Percentiles rank a stretch among this genome's conserved stretches.
These are phyloP conservation scores for Poeciliopsis gracilis DNA, from an alignment of 2,797 vertebrate genomes.

Conservation along the genomic window DNA sequence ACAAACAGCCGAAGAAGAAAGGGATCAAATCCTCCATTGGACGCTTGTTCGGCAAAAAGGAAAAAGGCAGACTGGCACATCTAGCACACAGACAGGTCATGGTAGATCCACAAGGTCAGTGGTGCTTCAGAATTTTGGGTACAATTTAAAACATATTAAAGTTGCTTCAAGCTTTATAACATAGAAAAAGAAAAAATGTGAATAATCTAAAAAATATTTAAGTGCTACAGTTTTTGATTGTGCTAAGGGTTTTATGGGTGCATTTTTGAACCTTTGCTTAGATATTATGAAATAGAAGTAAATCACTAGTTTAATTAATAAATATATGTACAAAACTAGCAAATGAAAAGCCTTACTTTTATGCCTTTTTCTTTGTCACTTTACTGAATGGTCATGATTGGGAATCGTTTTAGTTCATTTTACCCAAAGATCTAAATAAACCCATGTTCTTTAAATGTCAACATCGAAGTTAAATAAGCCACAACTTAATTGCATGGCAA, in stretches of 20 bases:
- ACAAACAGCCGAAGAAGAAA: conserved; percentile 99
- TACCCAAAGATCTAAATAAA: not conserved
- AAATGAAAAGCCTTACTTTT: not conserved
- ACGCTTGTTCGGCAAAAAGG: conserved; percentile 98
- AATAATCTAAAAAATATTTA: not conserved
- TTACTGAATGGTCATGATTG: not conserved
- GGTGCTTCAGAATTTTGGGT: not conserved
- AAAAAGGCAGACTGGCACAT: conserved; percentile 93
- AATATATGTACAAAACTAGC: not conserved
- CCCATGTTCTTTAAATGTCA: not conserved
- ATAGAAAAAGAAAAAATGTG: not conserved
- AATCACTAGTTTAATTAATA: not conserved
- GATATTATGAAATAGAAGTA: not conserved
- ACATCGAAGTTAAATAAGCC: not conserved
- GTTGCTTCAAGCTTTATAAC: not conserved
- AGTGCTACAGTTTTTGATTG: not conserved
- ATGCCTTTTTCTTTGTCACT: not conserved
- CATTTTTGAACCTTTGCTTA: not conserved
- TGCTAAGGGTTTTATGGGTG: not conserved
- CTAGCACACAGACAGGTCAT: conserved; percentile 91
- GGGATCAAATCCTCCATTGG: conserved; percentile 99
- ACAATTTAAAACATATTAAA: not conserved
- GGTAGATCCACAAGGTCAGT: conserved; percentile 72
- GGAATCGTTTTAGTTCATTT: not conserved
- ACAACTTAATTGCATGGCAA: not conserved